A percentile compares a stretch with the other conserved stretches of the same genome.
Conservation (phyloP, 2,888 invertebrate genomes). For the Ypsolopha scabrella region DNA sequence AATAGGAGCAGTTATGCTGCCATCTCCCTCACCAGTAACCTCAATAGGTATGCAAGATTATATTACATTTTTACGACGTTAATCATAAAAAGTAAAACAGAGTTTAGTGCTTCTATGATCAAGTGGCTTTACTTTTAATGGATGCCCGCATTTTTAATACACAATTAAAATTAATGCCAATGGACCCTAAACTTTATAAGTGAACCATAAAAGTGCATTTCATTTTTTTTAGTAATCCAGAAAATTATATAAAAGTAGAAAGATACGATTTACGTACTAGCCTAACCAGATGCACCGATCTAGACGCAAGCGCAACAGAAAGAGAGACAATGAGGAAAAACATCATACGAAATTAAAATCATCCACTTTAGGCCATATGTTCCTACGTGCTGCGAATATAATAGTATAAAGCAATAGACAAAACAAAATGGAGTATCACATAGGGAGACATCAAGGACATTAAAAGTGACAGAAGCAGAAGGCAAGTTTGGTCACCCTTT, state of each 20-base stretch:
- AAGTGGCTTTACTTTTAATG: conserved; percentile 12
- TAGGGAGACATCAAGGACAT: conserved; percentile 11
- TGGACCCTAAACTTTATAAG: too few relatives aligned
- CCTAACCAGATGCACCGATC: conserved; percentile 10
- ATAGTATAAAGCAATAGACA: conserved; percentile 5
- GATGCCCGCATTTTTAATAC: conserved; percentile 8
- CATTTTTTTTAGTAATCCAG: too few relatives aligned
- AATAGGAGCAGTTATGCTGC: not conserved
- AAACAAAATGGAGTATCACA: conserved; percentile 16
- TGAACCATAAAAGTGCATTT: not conserved
- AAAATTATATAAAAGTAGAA: conserved; percentile 5
- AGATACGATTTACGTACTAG: not conserved
- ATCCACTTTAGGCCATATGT: conserved; percentile 3
- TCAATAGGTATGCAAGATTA: not conserved
- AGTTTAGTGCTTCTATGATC: conserved; percentile 17
- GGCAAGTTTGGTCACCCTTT: conserved; percentile 26
- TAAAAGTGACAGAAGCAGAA: conserved; percentile 8
- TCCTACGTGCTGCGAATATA: conserved; percentile 10
- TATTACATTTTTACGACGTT: conserved; percentile 13
- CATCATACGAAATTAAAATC: not conserved
- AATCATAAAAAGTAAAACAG: conserved; percentile 16
- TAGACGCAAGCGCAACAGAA: conserved; percentile 9
- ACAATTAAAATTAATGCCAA: too few relatives aligned
- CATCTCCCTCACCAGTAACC: not conserved
- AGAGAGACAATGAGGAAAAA: conserved; percentile 46